Conservation (phyloP, 2,113 vertebrate genomes). For the Tiliqua scincoides region DNA sequence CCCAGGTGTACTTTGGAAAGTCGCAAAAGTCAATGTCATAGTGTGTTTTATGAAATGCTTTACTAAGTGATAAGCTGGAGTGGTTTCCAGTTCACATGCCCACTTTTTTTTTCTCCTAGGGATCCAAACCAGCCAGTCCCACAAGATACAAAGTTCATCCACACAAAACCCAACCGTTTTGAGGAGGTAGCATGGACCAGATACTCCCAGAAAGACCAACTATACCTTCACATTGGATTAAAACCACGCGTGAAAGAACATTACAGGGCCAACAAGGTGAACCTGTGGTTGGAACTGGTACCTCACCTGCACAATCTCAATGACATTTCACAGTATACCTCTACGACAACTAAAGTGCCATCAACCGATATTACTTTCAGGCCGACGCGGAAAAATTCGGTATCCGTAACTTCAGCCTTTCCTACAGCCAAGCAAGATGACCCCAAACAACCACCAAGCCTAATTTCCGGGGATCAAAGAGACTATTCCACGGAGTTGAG, state of each 20-base stretch:
- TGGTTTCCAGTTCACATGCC: slow-evolving; percentile 30
- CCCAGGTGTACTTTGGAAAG: not conserved
- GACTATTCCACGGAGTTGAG: slow-evolving; percentile 98
- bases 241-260: slow-evolving; percentile 98
- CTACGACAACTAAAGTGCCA: slow-evolving; percentile 97
- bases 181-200: slow-evolving; percentile 98
- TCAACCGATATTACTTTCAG: slow-evolving; percentile 92
- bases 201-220: slow-evolving; percentile 98
- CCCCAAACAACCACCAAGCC: slow-evolving; percentile 88
- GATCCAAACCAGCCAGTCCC: slow-evolving; percentile 98
- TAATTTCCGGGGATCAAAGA: slow-evolving; percentile 94
- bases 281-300: slow-evolving; percentile 97
- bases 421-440: slow-evolving; percentile 93
- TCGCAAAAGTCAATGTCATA: not conserved
- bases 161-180: slow-evolving; percentile 98
- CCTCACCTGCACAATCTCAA: slow-evolving; percentile 98
- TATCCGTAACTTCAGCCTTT: slow-evolving; percentile 91
- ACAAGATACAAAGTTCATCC: slow-evolving; percentile 98
- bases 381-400: slow-evolving; percentile 89
- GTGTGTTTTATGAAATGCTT: not conserved
- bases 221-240: slow-evolving; percentile 97
- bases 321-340: slow-evolving; percentile 95
- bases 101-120: slow-evolving; percentile 69
- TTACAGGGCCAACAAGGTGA: slow-evolving; percentile 98
- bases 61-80: slow-evolving; percentile 33